Conservation (phyloP, 2,797 vertebrate genomes). For the Buceros bicornis region DNA sequence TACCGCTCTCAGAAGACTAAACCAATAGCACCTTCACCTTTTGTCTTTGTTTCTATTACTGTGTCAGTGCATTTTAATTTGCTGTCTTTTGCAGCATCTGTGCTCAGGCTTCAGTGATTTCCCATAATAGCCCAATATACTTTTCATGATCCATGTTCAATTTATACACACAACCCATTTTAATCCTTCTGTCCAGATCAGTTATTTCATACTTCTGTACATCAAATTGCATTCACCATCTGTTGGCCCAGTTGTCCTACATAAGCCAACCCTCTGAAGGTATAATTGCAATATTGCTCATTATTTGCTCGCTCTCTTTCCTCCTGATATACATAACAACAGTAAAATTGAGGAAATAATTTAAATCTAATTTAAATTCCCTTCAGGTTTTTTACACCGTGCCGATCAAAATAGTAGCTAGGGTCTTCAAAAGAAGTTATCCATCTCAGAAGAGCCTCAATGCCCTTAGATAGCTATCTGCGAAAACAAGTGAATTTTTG, state of each 20-base stretch:
- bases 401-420: slow-evolving; percentile 45
- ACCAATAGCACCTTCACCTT: slow-evolving; percentile 18
- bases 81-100: slow-evolving; percentile 39
- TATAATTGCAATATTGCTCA: slow-evolving; percentile 60
- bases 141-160: slow-evolving; percentile 33
- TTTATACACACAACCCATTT: slow-evolving; percentile 3
- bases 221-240: slow-evolving; percentile 59
- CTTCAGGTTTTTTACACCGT: slow-evolving; percentile 36
- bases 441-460: slow-evolving; percentile 17
- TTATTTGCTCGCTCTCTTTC: slow-evolving; percentile 30
- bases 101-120: slow-evolving; percentile 48
- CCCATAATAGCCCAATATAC: slow-evolving; percentile 21
- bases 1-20: background rate
- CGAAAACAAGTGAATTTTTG: slow-evolving; percentile 15
- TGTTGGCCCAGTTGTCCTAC: slow-evolving; percentile 50
- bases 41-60: slow-evolving; percentile 25
- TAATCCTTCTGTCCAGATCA: slow-evolving; percentile 51
- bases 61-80: slow-evolving; percentile 18
- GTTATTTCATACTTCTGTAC: slow-evolving; percentile 59
- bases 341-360: slow-evolving; percentile 41
- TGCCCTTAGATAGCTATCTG: slow-evolving; percentile 40
- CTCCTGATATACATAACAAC: background rate
- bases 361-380: slow-evolving; percentile 59
- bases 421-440: slow-evolving; percentile 25
- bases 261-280: slow-evolving; percentile 39